Conservation (phyloP, 2,888 invertebrate species). For the Amphipoea oculea region DNA sequence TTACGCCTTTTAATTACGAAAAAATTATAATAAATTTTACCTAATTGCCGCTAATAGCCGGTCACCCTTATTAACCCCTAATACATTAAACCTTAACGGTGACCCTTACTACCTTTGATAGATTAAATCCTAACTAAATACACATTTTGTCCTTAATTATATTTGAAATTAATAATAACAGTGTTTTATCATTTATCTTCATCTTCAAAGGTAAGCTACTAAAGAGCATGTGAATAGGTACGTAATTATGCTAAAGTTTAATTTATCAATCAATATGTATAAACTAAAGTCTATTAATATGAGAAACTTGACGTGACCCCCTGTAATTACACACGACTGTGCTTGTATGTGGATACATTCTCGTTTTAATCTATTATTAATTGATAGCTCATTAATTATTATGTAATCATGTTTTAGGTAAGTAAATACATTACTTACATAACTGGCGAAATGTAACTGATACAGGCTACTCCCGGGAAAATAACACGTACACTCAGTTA, state of each 20-base stretch:
- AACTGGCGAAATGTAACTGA: not conserved
- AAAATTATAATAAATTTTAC: not conserved
- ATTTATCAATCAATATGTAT: conserved; percentile 43
- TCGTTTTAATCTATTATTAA: conserved; percentile 30
- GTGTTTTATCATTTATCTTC: conserved; percentile 28
- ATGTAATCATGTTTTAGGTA: conserved; percentile 9
- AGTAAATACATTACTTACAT: not conserved
- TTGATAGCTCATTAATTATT: conserved; percentile 25
- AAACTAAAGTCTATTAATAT: conserved; percentile 47
- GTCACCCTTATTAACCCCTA: not conserved
- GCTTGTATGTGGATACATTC: conserved; percentile 17
- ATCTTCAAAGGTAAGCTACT: conserved; percentile 7
- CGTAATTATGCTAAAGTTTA: conserved; percentile 45
- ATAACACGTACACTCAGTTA: too few relatives aligned
- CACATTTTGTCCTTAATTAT: conserved; percentile 15
- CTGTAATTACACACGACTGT: conserved; percentile 46
- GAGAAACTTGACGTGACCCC: conserved; percentile 35
- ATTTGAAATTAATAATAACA: conserved; percentile 22
- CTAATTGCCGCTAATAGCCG: not conserved
- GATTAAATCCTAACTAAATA: not conserved
- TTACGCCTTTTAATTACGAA: not conserved
- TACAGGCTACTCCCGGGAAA: not conserved
- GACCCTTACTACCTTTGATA: not conserved
- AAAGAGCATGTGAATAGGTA: conserved; percentile 20
- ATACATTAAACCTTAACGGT: not conserved